A percentile compares a stretch with the other conserved stretches of the same genome.
Conservation (phyloP, 2,113 vertebrate species). For the Neoarius graeffei region DNA sequence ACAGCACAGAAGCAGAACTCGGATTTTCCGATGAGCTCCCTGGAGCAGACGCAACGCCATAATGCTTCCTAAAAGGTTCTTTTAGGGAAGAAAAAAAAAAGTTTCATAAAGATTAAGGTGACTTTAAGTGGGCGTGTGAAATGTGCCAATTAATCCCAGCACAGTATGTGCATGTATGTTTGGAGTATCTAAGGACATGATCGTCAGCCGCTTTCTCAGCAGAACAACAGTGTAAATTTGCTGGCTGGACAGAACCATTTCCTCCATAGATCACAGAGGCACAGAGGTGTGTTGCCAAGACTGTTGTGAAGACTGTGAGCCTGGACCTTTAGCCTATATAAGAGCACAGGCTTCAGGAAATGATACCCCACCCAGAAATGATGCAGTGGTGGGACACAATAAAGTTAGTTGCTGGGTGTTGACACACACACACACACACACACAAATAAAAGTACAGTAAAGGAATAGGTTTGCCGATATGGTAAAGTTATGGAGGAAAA, state of each 20-base stretch:
- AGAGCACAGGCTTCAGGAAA: conserved; percentile 26
- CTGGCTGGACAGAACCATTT: conserved; percentile 44
- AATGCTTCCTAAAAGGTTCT: background rate
- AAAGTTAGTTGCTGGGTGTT: conserved; percentile 1
- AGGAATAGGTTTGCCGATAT: background rate
- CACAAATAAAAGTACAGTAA: background rate
- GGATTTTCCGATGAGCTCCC: background rate
- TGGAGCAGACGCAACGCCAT: background rate
- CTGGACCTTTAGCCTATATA: conserved; percentile 40
- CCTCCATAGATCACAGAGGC: conserved; percentile 28
- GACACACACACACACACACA: background rate
- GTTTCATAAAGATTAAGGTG: background rate
- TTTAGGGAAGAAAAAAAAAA: background rate
- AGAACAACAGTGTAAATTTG: conserved; percentile 30
- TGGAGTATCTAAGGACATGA: conserved; percentile 39
- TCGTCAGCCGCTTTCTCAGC: conserved; percentile 6
- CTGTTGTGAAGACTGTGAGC: conserved; percentile 31
- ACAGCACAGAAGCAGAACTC: background rate
- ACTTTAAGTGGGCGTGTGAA: conserved; percentile 14
- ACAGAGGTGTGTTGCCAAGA: conserved; percentile 31
- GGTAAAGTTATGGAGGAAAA: background rate
- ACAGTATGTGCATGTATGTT: background rate
- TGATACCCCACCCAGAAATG: conserved; percentile 24
- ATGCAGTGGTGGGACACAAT: conserved; percentile 7
- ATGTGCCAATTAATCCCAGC: background rate